Evolutionary conservation across 2,888 invertebrate species (phyloP).

Genomic region (Artemia sp.): DNA sequence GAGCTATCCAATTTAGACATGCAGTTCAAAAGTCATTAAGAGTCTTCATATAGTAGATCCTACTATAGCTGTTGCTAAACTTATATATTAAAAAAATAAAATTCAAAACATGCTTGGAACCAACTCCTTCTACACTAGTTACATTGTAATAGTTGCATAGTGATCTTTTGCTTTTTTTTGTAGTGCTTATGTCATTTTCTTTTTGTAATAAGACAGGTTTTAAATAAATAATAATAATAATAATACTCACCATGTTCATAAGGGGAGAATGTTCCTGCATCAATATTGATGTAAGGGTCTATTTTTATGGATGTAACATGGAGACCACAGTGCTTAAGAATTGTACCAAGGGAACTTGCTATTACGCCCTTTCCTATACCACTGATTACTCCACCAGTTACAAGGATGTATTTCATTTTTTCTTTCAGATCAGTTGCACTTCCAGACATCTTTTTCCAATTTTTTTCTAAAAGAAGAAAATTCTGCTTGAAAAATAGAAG

Average conservation of each 20-base stretch:
- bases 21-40: neutral
- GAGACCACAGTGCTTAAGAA: slow-evolving; percentile 84
- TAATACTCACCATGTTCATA: slow-evolving; percentile 78
- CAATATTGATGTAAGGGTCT: slow-evolving; percentile 98
- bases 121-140: no score
- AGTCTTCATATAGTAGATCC: neutral
- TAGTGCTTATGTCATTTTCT: slow-evolving; percentile 3
- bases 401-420: slow-evolving; percentile 88
- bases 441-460: no score
- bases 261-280: slow-evolving; percentile 96
- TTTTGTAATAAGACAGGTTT: neutral
- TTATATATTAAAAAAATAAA: no score
- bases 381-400: slow-evolving; percentile 97
- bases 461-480: no score
- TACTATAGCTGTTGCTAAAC: no score
- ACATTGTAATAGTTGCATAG: no score
- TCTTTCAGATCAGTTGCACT: neutral
- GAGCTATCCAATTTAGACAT: no score
- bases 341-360: slow-evolving; percentile 83
- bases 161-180: neutral
- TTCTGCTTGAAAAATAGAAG: no score
- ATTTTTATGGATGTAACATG: slow-evolving; percentile 98
- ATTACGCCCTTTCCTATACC: slow-evolving; percentile 95
- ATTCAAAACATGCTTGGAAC: no score
- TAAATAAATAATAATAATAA: slow-evolving; percentile 13